A percentile compares a stretch with the other conserved stretches of the same genome.
phyloP scores from a whole-genome alignment of 2,797 vertebrate genomes.

The Euthynnus affinis region DNA sequence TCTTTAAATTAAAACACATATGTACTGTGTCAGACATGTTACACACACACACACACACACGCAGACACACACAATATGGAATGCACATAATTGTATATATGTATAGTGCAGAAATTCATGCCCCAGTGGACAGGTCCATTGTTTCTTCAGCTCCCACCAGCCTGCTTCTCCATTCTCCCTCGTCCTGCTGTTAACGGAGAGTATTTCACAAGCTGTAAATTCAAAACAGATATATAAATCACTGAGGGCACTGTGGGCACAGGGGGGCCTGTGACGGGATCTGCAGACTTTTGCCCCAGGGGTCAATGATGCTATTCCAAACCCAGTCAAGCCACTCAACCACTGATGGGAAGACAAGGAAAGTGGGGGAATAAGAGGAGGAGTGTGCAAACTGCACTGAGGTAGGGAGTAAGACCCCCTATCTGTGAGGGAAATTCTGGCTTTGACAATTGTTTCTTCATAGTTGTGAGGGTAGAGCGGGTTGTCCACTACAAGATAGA shows the following conservation, averaged over 20 bases:
- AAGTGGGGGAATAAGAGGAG: neutral
- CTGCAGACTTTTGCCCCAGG: slow-evolving; percentile 76
- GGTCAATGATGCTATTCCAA: slow-evolving; percentile 81
- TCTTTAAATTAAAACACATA: slow-evolving; percentile 29
- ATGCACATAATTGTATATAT: neutral
- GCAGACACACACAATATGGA: neutral
- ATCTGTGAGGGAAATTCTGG: too few relatives aligned
- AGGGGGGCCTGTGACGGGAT: slow-evolving; percentile 62
- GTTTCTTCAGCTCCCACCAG: slow-evolving; percentile 36
- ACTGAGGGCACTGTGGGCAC: slow-evolving; percentile 61
- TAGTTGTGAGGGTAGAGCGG: too few relatives aligned
- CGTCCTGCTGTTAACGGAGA: slow-evolving; percentile 75
- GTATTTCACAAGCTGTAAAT: slow-evolving; percentile 85
- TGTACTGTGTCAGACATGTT: slow-evolving; percentile 22
- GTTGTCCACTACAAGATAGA: too few relatives aligned
- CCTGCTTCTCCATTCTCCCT: slow-evolving; percentile 38
- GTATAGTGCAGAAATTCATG: neutral
- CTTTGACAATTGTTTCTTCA: too few relatives aligned
- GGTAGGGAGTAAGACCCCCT: neutral
- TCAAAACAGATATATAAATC: slow-evolving; percentile 84
- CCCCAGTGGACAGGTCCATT: slow-evolving; percentile 49
- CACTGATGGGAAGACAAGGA: slow-evolving; percentile 37
- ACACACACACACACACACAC: slow-evolving; percentile 4
- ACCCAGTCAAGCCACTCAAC: slow-evolving; percentile 56
- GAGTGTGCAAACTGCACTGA: neutral